Base-by-base conservation (phyloP, 2,113 vertebrate species). In the Neodon shergylaensis region DNA sequence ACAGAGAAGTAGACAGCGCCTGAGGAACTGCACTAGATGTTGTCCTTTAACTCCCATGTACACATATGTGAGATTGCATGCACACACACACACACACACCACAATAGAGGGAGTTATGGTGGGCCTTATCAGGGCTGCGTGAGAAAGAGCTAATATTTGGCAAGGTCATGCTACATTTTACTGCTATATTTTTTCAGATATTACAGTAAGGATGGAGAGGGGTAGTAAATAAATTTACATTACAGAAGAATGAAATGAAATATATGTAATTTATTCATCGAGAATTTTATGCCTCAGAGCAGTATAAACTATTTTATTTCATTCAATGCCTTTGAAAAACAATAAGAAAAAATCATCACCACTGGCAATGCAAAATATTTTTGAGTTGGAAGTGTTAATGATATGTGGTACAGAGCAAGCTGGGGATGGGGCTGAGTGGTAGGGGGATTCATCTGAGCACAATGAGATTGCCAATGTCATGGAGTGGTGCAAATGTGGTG, bases 171-270 rank as follows among this genome's bases (percentile, higher is more conserved):
- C 54, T 79, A 91, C n/a, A 19, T 7, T 93, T 91, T 78, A 17
- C 47, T 33, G 6, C 5, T 33, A 33, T 6, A 86, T 88, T 12
- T 1, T 61, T 95, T 94, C 73, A 79, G 81, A 90, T 65, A 36
- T 26, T 36, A 3, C 70, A 26, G 26, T 36, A 3, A n/a, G 7
- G 58, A 39, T 74, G 26, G 61, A 70, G 47, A 74, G 7, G 93
- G n/a, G 31, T 22, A n/a, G 58, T 68, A 74, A 88, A 42, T 77
- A 92, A 73, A 79, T 61, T 85, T 52, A 52, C 16, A 47, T 85
- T 58, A 63, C 0, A 10, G 49, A 90, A 91, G 21, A 79, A 87
- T 58, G 22, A 92, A 96, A 93, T 61, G n/a, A 58, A 74, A 90
- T 93, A 68, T 61, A 65, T 74, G 21, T 82, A 90, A 92, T 58